A percentile compares a stretch with the other conserved stretches of the same genome.
phyloP scores from a whole-genome alignment of 2,888 invertebrate species.

The Trisateles emortualis region DNA sequence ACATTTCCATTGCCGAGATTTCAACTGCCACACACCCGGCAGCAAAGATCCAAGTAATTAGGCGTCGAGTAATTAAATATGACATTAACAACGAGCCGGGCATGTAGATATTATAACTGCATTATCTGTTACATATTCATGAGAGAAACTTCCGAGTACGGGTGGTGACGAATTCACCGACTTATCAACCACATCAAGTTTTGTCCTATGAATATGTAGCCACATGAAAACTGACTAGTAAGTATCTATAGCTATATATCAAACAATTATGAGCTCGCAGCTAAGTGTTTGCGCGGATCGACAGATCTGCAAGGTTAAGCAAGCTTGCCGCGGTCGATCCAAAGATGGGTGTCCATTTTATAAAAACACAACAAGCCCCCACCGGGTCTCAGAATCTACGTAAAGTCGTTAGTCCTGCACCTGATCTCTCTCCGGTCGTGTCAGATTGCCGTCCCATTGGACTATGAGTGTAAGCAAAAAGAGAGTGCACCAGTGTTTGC shows the following conservation, averaged over 20 bases:
- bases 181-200: slow-evolving; percentile 69
- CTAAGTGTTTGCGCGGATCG: too few species aligned
- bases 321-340: too few species aligned
- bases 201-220: slow-evolving; percentile 75
- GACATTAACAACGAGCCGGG: slow-evolving; percentile 63
- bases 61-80: slow-evolving; percentile 64
- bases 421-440: too few species aligned
- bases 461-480: too few species aligned
- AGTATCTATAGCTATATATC: slow-evolving; percentile 38
- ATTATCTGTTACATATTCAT: slow-evolving; percentile 82
- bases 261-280: slow-evolving; percentile 44
- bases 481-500: too few species aligned
- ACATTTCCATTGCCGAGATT: slow-evolving; percentile 5
- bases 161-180: slow-evolving; percentile 73
- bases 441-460: too few species aligned
- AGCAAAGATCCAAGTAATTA: slow-evolving; percentile 61
- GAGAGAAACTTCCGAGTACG: slow-evolving; percentile 73
- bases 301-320: too few species aligned
- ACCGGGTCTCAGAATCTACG: too few species aligned
- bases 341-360: too few species aligned
- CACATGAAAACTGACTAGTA: slow-evolving; percentile 47
- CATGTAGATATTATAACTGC: slow-evolving; percentile 74
- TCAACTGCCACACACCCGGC: slow-evolving; percentile 31
- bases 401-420: too few species aligned
- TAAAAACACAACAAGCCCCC: too few species aligned